Base-by-base conservation (phyloP, 2,797 vertebrate genomes). In the Channallabes apus region DNA sequence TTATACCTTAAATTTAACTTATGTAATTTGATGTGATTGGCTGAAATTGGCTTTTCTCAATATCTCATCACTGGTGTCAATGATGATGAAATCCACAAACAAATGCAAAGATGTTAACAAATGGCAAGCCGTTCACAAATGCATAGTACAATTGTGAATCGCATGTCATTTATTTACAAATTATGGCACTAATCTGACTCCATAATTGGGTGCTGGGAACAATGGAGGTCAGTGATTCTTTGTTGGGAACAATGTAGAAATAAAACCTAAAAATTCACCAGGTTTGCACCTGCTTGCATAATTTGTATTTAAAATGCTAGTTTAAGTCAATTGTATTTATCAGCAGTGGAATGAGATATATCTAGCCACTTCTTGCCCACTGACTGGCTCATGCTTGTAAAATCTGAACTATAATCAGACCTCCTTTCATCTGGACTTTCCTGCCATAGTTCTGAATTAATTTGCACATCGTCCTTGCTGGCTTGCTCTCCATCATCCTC, bases 381-480 rank as follows among this genome's bases (percentile, higher is more conserved):
- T 27, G 73, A 32, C 73, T 27, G 71, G 22, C 27, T 14, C 27
- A 46, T 75, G 14, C 72, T 75, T 27, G 15, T 75, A 56, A 27
- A 51, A 27, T 18, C 72, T 58, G 54, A 77, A 51, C 73, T 58
- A 76, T 8, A 58, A 58, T 76, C 27, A 4, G 73, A 58, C 27
- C 54, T 32, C 51, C 46, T 64, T 38, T 72, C 35, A 6, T 18
- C 8, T 56, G 29, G 29, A 7, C 22, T 82, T 12, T 2, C 59
- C 51, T 71, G 64, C 51, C 38, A 22, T 20, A 6, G 65, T 77
- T 84, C 15, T 22, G 59, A n/a, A 17, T 20, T 3, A 35, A 32
- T 56, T 11, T 35, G 62, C 11, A 20, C 38, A 11, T 46, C 67
- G 83, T 84, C 75, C 62, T 68, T 68, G 73, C 51, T 69, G 54